Percentiles rank a stretch among this genome's conserved stretches.
phyloP scores from a whole-genome alignment of 30 jellyfish, hydroid and myxozoan species.

The Aurelia aurita region DNA sequence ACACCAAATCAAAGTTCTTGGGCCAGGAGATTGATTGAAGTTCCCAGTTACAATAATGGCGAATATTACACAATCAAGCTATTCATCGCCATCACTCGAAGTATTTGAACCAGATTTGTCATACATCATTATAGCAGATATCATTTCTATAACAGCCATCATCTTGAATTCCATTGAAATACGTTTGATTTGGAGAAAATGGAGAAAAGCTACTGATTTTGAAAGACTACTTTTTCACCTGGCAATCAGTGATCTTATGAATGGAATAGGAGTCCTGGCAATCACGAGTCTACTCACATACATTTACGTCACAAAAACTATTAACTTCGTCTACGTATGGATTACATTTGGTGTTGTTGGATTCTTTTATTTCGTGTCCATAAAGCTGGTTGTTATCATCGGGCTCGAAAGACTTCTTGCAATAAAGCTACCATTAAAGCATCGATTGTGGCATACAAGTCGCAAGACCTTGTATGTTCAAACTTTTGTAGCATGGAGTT shows the following conservation, averaged over 20 bases:
- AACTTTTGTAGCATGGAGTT: not conserved
- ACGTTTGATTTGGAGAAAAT: not conserved
- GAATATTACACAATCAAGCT: no score
- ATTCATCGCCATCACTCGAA: no score
- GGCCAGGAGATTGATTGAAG: no score
- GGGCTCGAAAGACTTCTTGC: not conserved
- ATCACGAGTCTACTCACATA: no score
- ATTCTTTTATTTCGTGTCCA: not conserved
- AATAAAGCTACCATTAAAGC: not conserved
- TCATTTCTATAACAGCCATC: not conserved
- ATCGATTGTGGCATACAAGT: constrained; percentile 1
- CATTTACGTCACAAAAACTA: no score
- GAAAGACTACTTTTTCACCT: not conserved
- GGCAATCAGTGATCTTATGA: not conserved
- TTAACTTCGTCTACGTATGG: no score
- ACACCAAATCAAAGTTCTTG: no score
- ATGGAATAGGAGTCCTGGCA: no score
- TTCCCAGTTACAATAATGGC: no score
- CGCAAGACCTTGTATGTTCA: not conserved
- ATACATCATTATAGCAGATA: no score
- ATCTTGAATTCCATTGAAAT: not conserved
- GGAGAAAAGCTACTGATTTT: constrained; percentile 2
- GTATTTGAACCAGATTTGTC: no score
- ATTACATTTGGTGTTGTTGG: no score
- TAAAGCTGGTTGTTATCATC: not conserved